phyloP scores from a whole-genome alignment of 2,797 vertebrate genomes.

The Trichosurus vulpecula region DNA sequence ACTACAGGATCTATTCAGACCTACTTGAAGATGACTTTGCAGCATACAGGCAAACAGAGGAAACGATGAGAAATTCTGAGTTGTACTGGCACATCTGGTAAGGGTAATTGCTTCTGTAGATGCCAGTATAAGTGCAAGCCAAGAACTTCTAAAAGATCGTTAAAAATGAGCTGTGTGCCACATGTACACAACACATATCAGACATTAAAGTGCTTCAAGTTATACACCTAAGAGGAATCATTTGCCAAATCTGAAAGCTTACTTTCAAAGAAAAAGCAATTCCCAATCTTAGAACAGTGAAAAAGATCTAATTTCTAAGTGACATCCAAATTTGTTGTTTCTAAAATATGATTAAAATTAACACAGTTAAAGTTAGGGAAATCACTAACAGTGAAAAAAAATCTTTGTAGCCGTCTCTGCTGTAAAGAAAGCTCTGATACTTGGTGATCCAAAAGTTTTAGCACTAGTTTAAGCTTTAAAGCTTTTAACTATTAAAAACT shows the following conservation, averaged over 20 bases:
- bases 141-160: not conserved
- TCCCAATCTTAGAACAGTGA: not conserved
- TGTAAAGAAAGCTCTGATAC: not conserved
- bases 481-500: not conserved
- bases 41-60: not conserved
- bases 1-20: not conserved
- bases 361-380: not conserved
- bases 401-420: not conserved
- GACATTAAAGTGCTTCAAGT: not conserved
- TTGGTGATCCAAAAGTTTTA: not conserved
- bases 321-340: not conserved
- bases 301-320: not conserved
- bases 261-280: not conserved
- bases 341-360: not conserved
- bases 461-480: not conserved
- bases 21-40: not conserved
- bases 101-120: not conserved
- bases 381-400: not conserved
- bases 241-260: not conserved
- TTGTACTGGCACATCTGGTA: not conserved
- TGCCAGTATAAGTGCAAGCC: not conserved
- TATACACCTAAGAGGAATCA: not conserved
- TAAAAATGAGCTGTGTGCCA: not conserved
- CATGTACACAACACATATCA: not conserved
- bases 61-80: not conserved